These are phyloP conservation scores for Brevimyrus niger DNA, from an alignment of 2,113 vertebrate genomes.

Conservation along the genomic window DNA sequence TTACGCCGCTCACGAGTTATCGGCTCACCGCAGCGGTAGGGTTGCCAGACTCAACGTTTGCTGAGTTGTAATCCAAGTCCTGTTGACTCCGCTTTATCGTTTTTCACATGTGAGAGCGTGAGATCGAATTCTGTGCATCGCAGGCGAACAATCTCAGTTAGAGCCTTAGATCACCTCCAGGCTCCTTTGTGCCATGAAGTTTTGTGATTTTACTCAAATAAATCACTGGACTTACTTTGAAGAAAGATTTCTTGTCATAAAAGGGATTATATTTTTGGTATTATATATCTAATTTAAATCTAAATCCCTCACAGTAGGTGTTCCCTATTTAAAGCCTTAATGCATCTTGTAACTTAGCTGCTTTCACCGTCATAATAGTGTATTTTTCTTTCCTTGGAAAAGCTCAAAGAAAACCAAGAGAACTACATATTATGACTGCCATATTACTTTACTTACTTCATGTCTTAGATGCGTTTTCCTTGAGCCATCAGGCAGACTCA, in stretches of 20 bases:
- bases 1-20: neutral
- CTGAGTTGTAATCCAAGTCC: neutral
- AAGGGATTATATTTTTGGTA: neutral
- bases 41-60: neutral
- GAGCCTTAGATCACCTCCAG: neutral
- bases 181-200: neutral
- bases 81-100: neutral
- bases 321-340: neutral
- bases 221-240: neutral
- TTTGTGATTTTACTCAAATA: neutral
- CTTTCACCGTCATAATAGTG: neutral
- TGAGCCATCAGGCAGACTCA: neutral
- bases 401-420: neutral
- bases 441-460: neutral
- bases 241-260: neutral
- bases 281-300: constrained; percentile 7
- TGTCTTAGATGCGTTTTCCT: neutral
- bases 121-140: neutral
- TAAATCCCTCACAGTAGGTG: neutral
- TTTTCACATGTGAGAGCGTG: neutral
- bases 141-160: neutral
- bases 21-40: neutral
- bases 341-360: neutral
- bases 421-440: neutral
- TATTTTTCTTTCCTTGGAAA: neutral